Evolutionary conservation across 2,888 invertebrate genomes (phyloP).

Genomic region (Leucania comma): DNA sequence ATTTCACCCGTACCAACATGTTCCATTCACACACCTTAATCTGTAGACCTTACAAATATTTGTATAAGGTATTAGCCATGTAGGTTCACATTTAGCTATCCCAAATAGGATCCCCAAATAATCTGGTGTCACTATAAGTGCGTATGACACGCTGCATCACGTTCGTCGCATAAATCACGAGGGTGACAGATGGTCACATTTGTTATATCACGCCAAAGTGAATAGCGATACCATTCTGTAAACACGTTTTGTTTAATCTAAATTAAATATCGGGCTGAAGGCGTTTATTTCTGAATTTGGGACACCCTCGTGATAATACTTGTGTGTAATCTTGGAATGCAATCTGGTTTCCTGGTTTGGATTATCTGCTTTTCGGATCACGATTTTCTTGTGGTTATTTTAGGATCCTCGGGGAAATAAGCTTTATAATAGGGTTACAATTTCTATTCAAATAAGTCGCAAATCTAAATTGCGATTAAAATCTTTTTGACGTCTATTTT

Average conservation of each 20-base stretch:
- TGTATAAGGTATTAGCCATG: background rate
- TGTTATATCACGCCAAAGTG: conserved; percentile 35
- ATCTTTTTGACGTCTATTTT: background rate
- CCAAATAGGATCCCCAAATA: conserved; percentile 27
- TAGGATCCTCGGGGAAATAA: conserved; percentile 1
- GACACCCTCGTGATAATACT: conserved; percentile 14
- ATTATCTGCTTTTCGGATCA: conserved; percentile 20
- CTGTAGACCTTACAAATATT: background rate
- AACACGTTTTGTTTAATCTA: conserved; percentile 42
- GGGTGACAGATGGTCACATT: conserved; percentile 47
- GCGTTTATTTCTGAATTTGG: conserved; percentile 35
- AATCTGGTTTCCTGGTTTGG: conserved; percentile 24
- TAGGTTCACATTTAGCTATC: background rate
- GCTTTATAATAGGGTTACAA: conserved; percentile 12
- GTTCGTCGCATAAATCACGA: conserved; percentile 36
- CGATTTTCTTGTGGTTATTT: conserved; percentile 20
- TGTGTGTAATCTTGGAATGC: conserved; percentile 16
- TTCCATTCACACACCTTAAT: too few species aligned
- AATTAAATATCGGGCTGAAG: conserved; percentile 46
- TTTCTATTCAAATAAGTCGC: background rate
- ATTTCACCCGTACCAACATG: too few species aligned
- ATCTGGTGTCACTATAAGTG: conserved; percentile 39
- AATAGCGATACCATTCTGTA: conserved; percentile 25
- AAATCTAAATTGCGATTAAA: background rate
- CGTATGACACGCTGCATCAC: conserved; percentile 44